Conservation (phyloP, 2,797 vertebrate genomes). For the Cuculus canorus region DNA sequence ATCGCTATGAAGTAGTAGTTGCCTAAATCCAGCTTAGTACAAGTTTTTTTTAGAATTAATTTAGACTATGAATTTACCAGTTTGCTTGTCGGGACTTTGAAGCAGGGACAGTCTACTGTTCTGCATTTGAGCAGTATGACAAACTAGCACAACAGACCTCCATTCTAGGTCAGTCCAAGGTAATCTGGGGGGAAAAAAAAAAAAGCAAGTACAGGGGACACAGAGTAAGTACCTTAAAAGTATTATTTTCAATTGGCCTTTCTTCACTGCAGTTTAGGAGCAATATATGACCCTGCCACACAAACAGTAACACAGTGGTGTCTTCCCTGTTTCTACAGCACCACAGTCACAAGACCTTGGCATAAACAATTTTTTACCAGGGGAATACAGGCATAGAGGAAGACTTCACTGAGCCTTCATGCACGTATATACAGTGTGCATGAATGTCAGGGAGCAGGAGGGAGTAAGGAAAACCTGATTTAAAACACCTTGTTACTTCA, state of each 20-base stretch:
- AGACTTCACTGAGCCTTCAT: neutral
- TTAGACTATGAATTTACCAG: neutral
- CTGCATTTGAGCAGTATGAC: neutral
- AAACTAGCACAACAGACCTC: neutral
- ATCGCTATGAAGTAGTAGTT: neutral
- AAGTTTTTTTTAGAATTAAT: neutral
- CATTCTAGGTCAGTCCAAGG: neutral
- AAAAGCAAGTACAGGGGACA: neutral
- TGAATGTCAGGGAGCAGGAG: neutral
- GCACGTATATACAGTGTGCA: neutral
- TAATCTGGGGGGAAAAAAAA: neutral
- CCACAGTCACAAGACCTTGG: neutral
- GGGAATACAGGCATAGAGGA: neutral
- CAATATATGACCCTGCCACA: neutral
- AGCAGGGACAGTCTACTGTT: neutral
- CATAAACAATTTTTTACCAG: neutral
- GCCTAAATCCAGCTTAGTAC: neutral
- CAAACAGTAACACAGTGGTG: neutral
- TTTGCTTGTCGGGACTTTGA: neutral
- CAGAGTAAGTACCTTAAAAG: neutral
- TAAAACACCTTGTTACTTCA: neutral
- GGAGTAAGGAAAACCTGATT: neutral
- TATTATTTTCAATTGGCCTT: neutral
- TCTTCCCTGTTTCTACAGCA: neutral
- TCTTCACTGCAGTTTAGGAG: neutral